phyloP scores from a whole-genome alignment of 1,140 invertebrate genomes.

The Eulimnadia texana region DNA sequence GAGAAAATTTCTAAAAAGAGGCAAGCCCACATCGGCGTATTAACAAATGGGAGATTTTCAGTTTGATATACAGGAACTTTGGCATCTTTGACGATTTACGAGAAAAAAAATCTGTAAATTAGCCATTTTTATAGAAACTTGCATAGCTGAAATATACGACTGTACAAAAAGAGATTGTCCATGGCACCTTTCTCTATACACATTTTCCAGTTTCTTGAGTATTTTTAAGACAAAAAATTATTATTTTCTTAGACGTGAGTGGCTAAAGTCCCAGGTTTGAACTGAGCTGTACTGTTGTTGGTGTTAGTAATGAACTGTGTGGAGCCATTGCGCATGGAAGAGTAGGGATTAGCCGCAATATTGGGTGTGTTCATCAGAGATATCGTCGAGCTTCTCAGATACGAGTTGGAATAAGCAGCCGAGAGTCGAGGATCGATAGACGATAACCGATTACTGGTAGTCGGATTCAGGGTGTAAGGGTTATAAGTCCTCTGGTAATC shows the following conservation, averaged over 20 bases:
- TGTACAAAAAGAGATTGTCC: not conserved
- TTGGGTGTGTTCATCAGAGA: slow-evolving; percentile 23
- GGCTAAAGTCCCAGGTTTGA: slow-evolving; percentile 38
- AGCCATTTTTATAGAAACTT: slow-evolving; percentile 5
- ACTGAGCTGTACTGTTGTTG: slow-evolving; percentile 31
- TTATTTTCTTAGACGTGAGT: slow-evolving; percentile 38
- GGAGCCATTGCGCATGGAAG: not conserved
- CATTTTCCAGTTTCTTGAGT: not conserved
- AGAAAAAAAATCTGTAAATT: too few species aligned
- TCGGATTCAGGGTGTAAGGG: slow-evolving; percentile 37
- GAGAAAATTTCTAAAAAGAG: not conserved
- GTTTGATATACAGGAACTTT: slow-evolving; percentile 10
- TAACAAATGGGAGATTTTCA: not conserved
- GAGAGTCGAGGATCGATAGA: slow-evolving; percentile 70
- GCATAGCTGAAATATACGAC: not conserved
- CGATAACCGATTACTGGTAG: slow-evolving; percentile 24
- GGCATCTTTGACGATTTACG: slow-evolving; percentile 5
- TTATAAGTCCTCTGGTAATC: slow-evolving; percentile 73
- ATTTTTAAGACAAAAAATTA: not conserved
- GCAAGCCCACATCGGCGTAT: not conserved
- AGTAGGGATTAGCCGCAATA: not conserved
- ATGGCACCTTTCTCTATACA: not conserved
- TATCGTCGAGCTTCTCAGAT: slow-evolving; percentile 44
- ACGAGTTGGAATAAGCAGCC: slow-evolving; percentile 75
- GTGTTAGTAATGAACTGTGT: slow-evolving; percentile 29